These are phyloP conservation scores for Loriculus beryllinus DNA, from an alignment of 2,797 vertebrate species.

Conservation along the genomic window DNA sequence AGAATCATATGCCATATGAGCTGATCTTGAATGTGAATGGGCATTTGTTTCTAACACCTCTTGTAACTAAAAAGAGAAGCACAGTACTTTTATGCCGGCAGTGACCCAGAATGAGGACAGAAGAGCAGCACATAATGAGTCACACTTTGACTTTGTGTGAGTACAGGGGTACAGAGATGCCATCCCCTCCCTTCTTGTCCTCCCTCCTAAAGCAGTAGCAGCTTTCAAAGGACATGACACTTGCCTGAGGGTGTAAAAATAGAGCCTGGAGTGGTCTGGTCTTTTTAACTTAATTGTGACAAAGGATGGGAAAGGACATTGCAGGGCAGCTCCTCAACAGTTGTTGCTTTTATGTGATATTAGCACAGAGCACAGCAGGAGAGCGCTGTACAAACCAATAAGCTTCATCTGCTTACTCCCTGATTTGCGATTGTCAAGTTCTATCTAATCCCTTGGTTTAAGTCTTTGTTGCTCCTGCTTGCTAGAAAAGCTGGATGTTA, in stretches of 20 bases:
- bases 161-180: background rate
- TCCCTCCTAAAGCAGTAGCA: background rate
- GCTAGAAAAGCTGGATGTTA: background rate
- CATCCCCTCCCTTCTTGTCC: background rate
- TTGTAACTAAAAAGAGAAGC: conserved; percentile 16
- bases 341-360: background rate
- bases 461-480: background rate
- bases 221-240: background rate
- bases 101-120: conserved; percentile 30
- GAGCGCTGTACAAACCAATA: background rate
- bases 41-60: conserved; percentile 51
- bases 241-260: background rate
- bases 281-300: conserved; percentile 15
- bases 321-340: conserved; percentile 25
- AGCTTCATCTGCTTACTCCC: background rate
- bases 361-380: conserved; percentile 10
- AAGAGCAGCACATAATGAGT: background rate
- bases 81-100: background rate
- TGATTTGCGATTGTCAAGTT: background rate
- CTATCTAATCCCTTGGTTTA: background rate
- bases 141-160: background rate
- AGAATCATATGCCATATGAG: conserved; percentile 16
- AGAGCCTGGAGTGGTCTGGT: background rate
- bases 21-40: conserved; percentile 53
- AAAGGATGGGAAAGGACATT: conserved; percentile 10